Evolutionary conservation across 2,888 invertebrate species (phyloP).

Genomic region (Drosophila diplacantha): DNA sequence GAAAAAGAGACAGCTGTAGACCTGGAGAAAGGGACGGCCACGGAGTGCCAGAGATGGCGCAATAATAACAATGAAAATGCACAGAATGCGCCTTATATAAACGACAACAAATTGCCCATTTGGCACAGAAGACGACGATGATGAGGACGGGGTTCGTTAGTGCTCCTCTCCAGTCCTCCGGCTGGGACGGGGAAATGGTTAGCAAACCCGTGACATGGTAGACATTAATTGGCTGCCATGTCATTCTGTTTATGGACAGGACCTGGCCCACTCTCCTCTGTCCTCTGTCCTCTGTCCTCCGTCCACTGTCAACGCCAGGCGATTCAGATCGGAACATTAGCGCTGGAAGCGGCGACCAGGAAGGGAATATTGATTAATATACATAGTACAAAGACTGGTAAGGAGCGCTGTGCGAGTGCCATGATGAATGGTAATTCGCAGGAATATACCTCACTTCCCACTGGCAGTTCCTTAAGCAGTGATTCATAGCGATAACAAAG

Average conservation of each 20-base stretch:
- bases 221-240: constrained; percentile 71
- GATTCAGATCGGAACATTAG: constrained; percentile 39
- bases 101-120: constrained; percentile 71
- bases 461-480: neutral
- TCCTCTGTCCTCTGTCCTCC: neutral
- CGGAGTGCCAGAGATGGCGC: constrained; percentile 41
- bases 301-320: constrained; percentile 54
- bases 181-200: constrained; percentile 7
- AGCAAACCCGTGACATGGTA: constrained; percentile 48
- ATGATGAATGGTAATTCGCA: constrained; percentile 24
- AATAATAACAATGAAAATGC: constrained; percentile 71
- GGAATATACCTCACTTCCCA: constrained; percentile 1
- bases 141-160: constrained; percentile 21
- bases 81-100: constrained; percentile 66
- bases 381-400: constrained; percentile 14
- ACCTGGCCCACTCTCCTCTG: constrained; percentile 13
- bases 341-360: constrained; percentile 17
- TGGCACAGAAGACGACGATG: constrained; percentile 66
- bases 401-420: constrained; percentile 12
- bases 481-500: constrained; percentile 5
- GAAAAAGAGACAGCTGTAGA: constrained; percentile 34
- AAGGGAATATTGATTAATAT: constrained; percentile 38
- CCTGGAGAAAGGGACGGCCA: constrained; percentile 2
- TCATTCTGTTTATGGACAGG: constrained; percentile 65
- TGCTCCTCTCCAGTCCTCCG: constrained; percentile 9